Conservation (phyloP, 2,113 vertebrate species). For the Platichthys stellatus region DNA sequence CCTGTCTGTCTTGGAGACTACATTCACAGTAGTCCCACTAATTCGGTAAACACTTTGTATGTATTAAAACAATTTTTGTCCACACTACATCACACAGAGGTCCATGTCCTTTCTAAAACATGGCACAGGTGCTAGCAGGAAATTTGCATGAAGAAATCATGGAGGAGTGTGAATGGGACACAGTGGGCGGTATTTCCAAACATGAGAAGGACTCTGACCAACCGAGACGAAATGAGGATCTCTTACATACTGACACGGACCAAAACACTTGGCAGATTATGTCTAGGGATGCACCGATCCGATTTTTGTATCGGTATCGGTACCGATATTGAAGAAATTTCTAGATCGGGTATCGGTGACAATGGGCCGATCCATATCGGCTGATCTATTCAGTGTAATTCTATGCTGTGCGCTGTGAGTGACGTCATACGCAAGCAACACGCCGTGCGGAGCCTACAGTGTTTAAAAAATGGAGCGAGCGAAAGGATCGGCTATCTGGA, state of each 20-base stretch:
- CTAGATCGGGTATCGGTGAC: too few relatives aligned
- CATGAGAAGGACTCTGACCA: neutral
- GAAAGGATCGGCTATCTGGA: too few relatives aligned
- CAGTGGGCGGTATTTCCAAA: neutral
- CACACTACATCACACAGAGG: too few relatives aligned
- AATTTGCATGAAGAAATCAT: neutral
- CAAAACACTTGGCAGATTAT: neutral
- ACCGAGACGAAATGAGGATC: neutral
- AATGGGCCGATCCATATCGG: too few relatives aligned
- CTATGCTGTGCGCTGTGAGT: too few relatives aligned
- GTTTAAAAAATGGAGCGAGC: too few relatives aligned
- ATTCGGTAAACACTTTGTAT: neutral
- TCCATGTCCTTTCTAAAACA: neutral
- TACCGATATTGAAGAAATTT: too few relatives aligned
- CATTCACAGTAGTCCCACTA: conserved; percentile 26
- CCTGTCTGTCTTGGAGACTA: conserved; percentile 30
- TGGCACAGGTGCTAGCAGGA: neutral
- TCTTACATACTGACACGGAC: neutral
- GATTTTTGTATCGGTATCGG: too few relatives aligned
- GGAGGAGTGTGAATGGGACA: neutral
- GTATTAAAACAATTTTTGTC: neutral
- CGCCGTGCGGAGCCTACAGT: too few relatives aligned
- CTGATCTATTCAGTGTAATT: too few relatives aligned
- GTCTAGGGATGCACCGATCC: too few relatives aligned
- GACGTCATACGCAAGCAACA: too few relatives aligned